Evolutionary conservation across 2,113 vertebrate species (phyloP).

Genomic region (Etheostoma cragini): DNA sequence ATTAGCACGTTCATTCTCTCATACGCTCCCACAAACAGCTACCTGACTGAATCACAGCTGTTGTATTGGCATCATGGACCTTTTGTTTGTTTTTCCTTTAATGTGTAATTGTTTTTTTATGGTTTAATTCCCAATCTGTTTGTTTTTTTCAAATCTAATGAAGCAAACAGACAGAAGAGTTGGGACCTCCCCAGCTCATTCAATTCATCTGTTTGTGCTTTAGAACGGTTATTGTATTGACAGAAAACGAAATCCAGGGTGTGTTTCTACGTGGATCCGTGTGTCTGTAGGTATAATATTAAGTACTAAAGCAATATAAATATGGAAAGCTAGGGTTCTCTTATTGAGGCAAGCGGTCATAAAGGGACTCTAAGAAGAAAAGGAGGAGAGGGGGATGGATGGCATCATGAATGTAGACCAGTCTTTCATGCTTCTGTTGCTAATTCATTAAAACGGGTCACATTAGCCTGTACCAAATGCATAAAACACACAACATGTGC

Average conservation of each 20-base stretch:
- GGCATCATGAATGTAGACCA: slow-evolving; percentile 47
- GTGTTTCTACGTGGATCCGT: not conserved
- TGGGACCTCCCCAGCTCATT: slow-evolving; percentile 4
- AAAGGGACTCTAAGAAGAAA: slow-evolving; percentile 21
- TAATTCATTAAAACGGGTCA: slow-evolving; percentile 67
- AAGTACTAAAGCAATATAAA: slow-evolving; percentile 15
- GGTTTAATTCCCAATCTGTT: slow-evolving; percentile 12
- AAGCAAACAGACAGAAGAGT: slow-evolving; percentile 3
- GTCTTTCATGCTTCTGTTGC: slow-evolving; percentile 34
- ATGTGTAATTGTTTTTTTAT: slow-evolving; percentile 5
- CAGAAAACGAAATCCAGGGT: not conserved
- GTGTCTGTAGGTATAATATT: not conserved
- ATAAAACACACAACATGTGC: slow-evolving; percentile 14
- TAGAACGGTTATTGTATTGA: not conserved
- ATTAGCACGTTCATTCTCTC: slow-evolving; percentile 30
- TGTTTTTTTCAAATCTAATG: slow-evolving; percentile 25
- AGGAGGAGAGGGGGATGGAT: not conserved
- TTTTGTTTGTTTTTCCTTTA: slow-evolving; percentile 22
- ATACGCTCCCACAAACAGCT: slow-evolving; percentile 14
- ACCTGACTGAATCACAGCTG: slow-evolving; percentile 40
- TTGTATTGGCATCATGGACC: slow-evolving; percentile 4
- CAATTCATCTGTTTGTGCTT: slow-evolving; percentile 6
- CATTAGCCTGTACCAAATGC: not conserved
- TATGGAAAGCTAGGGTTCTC: not conserved
- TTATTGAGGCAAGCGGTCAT: not conserved